Evolutionary conservation across 2,797 vertebrate genomes (phyloP).

Genomic region (Schizothorax lantsangensis): DNA sequence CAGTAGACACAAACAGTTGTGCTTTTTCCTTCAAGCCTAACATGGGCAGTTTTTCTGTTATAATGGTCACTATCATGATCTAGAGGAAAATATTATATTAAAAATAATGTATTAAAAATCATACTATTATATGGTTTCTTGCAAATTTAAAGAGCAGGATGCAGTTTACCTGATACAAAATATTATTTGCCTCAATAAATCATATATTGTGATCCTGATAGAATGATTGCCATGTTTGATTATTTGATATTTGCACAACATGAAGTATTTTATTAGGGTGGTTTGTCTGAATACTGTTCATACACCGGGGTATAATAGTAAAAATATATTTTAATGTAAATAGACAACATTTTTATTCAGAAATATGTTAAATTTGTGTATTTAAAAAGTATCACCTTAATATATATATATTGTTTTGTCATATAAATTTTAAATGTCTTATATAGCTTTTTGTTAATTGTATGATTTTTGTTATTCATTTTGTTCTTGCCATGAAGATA

Average conservation of each 20-base stretch:
- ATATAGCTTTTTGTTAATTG: background rate
- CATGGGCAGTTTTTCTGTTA: constrained; percentile 32
- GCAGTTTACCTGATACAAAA: background rate
- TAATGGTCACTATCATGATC: background rate
- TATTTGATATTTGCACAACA: constrained; percentile 5
- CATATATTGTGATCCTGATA: background rate
- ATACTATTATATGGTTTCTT: background rate
- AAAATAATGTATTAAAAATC: background rate
- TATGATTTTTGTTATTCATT: background rate
- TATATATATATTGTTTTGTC: too few relatives aligned
- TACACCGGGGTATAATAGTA: too few relatives aligned
- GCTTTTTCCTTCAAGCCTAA: constrained; percentile 45
- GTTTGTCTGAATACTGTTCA: background rate
- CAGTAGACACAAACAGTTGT: constrained; percentile 57
- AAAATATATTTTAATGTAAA: too few relatives aligned
- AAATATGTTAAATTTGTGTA: too few relatives aligned
- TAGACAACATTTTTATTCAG: too few relatives aligned
- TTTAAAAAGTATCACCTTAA: too few relatives aligned
- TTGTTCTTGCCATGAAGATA: background rate
- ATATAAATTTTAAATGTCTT: background rate
- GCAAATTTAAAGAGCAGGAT: background rate
- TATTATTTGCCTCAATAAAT: background rate
- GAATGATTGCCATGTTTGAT: background rate
- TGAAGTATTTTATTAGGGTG: background rate
- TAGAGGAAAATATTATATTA: too few relatives aligned